A percentile compares a stretch with the other conserved stretches of the same genome.
Evolutionary conservation across 2,113 vertebrate genomes (phyloP).

Genomic region (Piaya cayana): DNA sequence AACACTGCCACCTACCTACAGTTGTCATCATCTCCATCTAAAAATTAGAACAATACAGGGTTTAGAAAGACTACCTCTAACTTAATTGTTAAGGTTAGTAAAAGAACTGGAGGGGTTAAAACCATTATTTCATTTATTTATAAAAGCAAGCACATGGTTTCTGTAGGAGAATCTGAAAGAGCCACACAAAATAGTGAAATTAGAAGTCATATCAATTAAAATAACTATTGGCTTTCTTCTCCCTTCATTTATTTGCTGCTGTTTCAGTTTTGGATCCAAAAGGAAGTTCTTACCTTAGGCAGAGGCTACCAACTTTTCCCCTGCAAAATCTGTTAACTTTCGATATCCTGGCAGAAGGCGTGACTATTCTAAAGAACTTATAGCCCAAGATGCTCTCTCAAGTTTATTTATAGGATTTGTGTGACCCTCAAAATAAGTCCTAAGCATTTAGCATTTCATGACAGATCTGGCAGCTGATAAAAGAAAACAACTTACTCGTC

Average conservation of each 20-base stretch:
- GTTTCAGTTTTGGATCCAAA: not conserved
- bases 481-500: not conserved
- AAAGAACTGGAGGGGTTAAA: not conserved
- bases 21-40: not conserved
- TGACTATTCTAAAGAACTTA: not conserved
- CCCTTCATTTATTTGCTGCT: not conserved
- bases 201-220: not conserved
- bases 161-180: not conserved
- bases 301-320: not conserved
- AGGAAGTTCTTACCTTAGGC: not conserved
- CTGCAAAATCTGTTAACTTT: not conserved
- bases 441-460: not conserved
- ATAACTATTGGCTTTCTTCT: not conserved
- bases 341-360: not conserved
- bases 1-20: slow-evolving; percentile 48
- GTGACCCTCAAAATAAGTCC: not conserved
- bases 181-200: not conserved
- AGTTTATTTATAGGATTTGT: not conserved
- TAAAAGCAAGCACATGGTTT: not conserved
- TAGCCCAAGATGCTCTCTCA: not conserved
- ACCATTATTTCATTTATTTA: not conserved
- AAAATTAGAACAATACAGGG: not conserved
- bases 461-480: not conserved
- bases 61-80: not conserved
- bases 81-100: not conserved